Evolutionary conservation across 2,113 vertebrate genomes (phyloP).

Genomic region (Rattus norvegicus): GRCr8 NC_086021.1:182637001-182637500

Average conservation of each 20-base stretch:
- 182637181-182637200: neutral
- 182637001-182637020: neutral
- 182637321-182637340: slow-evolving; percentile 36
- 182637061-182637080: neutral
- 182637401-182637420: neutral
- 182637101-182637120: neutral
- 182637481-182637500: neutral
- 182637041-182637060: accelerated
- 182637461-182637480: slow-evolving; percentile 10
- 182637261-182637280: accelerated
- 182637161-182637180: neutral
- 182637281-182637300: neutral
- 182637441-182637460: slow-evolving; percentile 4
- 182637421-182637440: neutral
- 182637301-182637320: neutral
- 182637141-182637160: neutral
- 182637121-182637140: no score
- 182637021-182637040: no score
- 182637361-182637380: neutral
- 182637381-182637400: neutral
- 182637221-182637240: neutral
- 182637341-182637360: slow-evolving; percentile 12
- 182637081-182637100: accelerated
- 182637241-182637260: neutral
- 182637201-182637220: neutral